Base-by-base conservation (phyloP, 2,888 invertebrate species). In the Cloeon dipterum region DNA sequence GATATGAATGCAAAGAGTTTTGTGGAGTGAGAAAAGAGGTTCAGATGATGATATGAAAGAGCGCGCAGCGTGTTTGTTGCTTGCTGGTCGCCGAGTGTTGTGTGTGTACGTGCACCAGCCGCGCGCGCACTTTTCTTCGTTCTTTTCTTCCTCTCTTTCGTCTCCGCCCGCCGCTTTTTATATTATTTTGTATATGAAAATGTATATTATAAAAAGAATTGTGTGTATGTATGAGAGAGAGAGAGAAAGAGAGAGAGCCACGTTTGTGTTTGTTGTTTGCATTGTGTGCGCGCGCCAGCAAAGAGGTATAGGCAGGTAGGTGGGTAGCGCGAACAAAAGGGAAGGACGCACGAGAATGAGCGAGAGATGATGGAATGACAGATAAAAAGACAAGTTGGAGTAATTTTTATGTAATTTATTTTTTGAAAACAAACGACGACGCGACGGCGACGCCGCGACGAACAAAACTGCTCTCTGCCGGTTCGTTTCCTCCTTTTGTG, bases 1-100 rank as follows among this genome's bases (percentile, higher is more conserved):
- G 29, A 29, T 29, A 29, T 29, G 29, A 29, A 29, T 29, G 29
- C 29, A 29, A 29, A 29, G 29, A 29, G 29, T 29, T 23, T 29
- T 29, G 29, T 29, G 29, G 29, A 29, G 16, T 29, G 29, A 29
- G 29, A 29, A 29, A 8, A 16, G 16, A 16, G n/a, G 8, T 8
- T 7, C n/a, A 16, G n/a, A n/a, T n/a, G n/a, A n/a, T n/a, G n/a
- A n/a, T n/a, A n/a, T n/a, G n/a, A n/a, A n/a, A n/a, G n/a, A n/a
- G n/a, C n/a, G n/a, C n/a, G n/a, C n/a, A n/a, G n/a, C n/a, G n/a
- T n/a, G n/a, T n/a, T n/a, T n/a, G n/a, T n/a, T n/a, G n/a, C n/a
- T n/a, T n/a, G n/a, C n/a, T n/a, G n/a, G n/a, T n/a, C n/a, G n/a
- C n/a, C n/a, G n/a, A n/a, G n/a, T n/a, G n/a, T n/a, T n/a, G n/a